phyloP scores from a whole-genome alignment of 2,113 vertebrate genomes.

The Carassius gibelio region DNA sequence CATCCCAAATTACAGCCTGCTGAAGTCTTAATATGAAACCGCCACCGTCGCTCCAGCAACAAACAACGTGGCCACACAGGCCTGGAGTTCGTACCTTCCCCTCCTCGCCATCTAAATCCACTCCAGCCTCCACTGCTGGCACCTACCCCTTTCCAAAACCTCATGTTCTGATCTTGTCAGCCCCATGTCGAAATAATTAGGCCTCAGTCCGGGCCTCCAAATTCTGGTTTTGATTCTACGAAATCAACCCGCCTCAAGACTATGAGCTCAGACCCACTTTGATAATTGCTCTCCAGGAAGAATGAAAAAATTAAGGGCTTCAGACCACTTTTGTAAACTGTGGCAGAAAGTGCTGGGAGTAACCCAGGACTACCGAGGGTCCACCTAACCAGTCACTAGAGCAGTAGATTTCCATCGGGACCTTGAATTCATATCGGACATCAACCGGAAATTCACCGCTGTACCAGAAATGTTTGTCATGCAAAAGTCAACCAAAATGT shows the following conservation, averaged over 20 bases:
- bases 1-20: conserved; percentile 69
- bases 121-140: conserved; percentile 11
- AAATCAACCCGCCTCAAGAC: conserved; percentile 40
- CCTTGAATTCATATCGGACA: background rate
- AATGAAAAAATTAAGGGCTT: conserved; percentile 24
- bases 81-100: background rate
- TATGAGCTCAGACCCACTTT: conserved; percentile 43
- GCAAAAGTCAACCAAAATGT: background rate
- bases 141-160: conserved; percentile 33
- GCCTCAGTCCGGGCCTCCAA: conserved; percentile 31
- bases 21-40: conserved; percentile 57
- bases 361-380: background rate
- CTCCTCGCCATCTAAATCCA: background rate
- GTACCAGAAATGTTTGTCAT: background rate
- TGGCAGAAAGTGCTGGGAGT: conserved; percentile 22
- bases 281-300: conserved; percentile 25
- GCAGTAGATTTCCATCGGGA: background rate
- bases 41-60: conserved; percentile 59
- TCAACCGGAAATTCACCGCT: background rate
- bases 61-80: conserved; percentile 52
- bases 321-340: conserved; percentile 30
- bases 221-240: conserved; percentile 53
- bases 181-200: conserved; percentile 51
- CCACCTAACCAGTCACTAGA: conserved; percentile 5
- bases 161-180: conserved; percentile 56